phyloP scores from a whole-genome alignment of 1,140 invertebrate genomes.

The Xylocopa sonorina region DNA sequence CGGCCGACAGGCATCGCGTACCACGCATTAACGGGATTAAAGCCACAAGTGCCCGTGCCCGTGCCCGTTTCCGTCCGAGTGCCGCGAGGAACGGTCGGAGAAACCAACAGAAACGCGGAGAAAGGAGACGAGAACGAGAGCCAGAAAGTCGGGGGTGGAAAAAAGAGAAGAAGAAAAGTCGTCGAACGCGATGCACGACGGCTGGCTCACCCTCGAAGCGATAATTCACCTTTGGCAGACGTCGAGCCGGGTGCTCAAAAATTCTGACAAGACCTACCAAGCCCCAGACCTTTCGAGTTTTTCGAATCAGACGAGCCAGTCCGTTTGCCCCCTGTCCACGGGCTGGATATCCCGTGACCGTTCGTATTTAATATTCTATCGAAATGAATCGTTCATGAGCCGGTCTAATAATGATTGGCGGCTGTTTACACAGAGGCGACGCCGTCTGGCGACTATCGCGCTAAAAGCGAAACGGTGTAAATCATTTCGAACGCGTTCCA shows the following conservation, averaged over 20 bases:
- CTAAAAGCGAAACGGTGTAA: constrained; percentile 42
- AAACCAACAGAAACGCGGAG: neutral
- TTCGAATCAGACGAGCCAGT: neutral
- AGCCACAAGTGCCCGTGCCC: constrained; percentile 47
- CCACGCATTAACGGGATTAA: constrained; percentile 63
- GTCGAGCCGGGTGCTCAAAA: neutral
- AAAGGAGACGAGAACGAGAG: neutral
- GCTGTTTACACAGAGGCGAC: constrained; percentile 29
- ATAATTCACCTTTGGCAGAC: constrained; percentile 2
- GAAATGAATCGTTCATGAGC: constrained; percentile 16
- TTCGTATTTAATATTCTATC: constrained; percentile 40
- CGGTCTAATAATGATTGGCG: constrained; percentile 44
- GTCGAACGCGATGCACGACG: neutral
- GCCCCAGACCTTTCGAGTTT: neutral
- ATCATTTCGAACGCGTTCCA: constrained; percentile 22
- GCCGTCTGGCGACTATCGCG: neutral
- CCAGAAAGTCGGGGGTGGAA: neutral
- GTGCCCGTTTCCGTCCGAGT: neutral
- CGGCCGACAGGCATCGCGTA: constrained; percentile 41
- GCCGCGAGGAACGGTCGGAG: constrained; percentile 3
- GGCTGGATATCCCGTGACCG: neutral
- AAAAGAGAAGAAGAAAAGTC: neutral
- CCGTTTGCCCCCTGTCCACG: too few relatives aligned
- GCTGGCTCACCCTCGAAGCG: neutral
- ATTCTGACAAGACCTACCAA: neutral